Conservation (phyloP, 1,140 invertebrate genomes). For the Agrilus planipennis region DNA sequence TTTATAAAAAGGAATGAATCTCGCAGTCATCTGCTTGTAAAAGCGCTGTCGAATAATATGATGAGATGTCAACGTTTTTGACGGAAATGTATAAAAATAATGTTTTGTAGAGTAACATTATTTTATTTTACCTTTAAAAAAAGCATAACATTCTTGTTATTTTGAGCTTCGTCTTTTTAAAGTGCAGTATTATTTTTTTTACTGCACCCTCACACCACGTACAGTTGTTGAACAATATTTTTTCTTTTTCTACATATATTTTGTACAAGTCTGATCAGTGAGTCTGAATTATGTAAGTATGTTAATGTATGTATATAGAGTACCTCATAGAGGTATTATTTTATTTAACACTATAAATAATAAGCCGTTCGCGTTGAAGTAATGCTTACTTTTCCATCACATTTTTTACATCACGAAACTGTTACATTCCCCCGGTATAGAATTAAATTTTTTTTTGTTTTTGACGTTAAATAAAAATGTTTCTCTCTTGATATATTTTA, state of each 20-base stretch:
- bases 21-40: conserved; percentile 17
- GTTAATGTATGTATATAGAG: conserved; percentile 2
- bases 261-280: conserved; percentile 3
- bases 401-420: conserved; percentile 4
- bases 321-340: conserved; percentile 5
- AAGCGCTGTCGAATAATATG: no score
- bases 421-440: no score
- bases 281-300: conserved; percentile 4
- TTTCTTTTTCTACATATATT: not conserved
- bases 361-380: no score
- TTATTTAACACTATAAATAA: no score
- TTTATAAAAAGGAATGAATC: conserved; percentile 8
- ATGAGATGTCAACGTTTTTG: conserved; percentile 13
- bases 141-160: conserved; percentile 4
- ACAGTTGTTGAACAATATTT: no score
- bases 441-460: no score
- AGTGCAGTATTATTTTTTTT: no score
- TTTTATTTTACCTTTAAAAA: conserved; percentile 6
- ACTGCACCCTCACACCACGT: no score
- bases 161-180: not conserved
- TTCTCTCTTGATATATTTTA: no score
- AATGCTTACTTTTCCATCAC: no score
- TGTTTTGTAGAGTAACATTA: conserved; percentile 11
- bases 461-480: no score
- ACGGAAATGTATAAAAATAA: conserved; percentile 16